Percentiles rank a stretch among this genome's conserved stretches.
These are phyloP conservation scores for Drosophila sproati DNA, from an alignment of 1,140 invertebrate species.

Conservation along the genomic window DNA sequence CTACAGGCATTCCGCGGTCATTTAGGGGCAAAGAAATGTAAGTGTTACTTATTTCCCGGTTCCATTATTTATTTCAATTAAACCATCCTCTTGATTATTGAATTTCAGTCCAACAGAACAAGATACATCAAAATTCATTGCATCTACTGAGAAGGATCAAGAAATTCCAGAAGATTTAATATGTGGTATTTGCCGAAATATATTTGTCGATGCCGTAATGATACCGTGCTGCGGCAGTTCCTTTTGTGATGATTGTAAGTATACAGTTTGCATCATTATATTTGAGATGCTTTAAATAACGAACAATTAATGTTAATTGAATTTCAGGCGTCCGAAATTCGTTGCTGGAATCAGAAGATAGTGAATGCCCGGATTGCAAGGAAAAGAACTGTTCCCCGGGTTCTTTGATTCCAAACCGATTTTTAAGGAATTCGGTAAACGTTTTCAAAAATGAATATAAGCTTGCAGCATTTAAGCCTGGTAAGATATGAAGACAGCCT, in stretches of 20 bases:
- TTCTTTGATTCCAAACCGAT: conserved; percentile 96
- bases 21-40: conserved; percentile 91
- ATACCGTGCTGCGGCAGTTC: conserved; percentile 98
- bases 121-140: conserved; percentile 50
- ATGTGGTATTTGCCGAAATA: conserved; percentile 96
- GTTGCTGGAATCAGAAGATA: conserved; percentile 96
- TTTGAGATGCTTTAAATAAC: too few relatives aligned
- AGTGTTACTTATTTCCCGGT: conserved; percentile 1
- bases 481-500: conserved; percentile 28
- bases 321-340: conserved; percentile 92
- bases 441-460: conserved; percentile 95
- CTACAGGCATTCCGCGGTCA: conserved; percentile 98
- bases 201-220: conserved; percentile 98
- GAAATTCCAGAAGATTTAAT: conserved; percentile 95
- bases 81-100: conserved; percentile 1
- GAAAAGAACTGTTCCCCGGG: conserved; percentile 96
- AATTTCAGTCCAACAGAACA: conserved; percentile 47
- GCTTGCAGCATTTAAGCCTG: conserved; percentile 49
- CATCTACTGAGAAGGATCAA: conserved; percentile 73
- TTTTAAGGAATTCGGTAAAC: conserved; percentile 93
- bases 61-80: conserved; percentile 1
- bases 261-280: neutral
- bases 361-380: conserved; percentile 96
- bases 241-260: conserved; percentile 98
- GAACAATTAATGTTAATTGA: too few relatives aligned